Percentiles rank a stretch among this genome's conserved stretches.
phyloP scores from a whole-genome alignment of 2,113 vertebrate genomes.

The Cochlearius cochlearius region DNA sequence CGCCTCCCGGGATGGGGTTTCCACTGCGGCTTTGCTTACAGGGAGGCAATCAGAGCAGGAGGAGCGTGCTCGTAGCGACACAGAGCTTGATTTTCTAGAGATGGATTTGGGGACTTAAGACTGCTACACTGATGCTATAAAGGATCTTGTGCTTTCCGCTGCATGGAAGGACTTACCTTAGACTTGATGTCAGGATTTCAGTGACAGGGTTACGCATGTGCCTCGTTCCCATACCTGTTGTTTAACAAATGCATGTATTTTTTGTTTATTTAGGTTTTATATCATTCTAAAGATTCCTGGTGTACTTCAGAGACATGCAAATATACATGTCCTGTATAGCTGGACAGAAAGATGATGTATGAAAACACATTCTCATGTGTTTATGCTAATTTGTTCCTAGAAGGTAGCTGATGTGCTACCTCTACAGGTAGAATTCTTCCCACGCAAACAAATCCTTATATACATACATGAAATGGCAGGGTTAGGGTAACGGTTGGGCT shows the following conservation, averaged over 20 bases:
- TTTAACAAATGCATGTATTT: rapidly evolving
- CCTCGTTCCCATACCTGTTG: not conserved
- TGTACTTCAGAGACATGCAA: rapidly evolving
- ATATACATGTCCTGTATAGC: rapidly evolving
- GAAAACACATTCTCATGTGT: not conserved
- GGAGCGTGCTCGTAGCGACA: rapidly evolving
- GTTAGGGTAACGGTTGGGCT: too few species aligned
- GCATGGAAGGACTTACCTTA: rapidly evolving
- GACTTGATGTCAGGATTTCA: not conserved
- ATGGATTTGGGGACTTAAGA: not conserved
- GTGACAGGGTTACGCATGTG: rapidly evolving
- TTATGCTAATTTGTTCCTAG: not conserved
- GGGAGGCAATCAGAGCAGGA: not conserved
- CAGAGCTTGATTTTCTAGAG: not conserved
- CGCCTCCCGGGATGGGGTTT: not conserved
- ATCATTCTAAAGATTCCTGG: rapidly evolving
- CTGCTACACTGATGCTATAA: rapidly evolving
- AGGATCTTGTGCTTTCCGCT: not conserved
- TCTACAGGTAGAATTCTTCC: not conserved
- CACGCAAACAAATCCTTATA: not conserved
- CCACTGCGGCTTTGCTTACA: not conserved
- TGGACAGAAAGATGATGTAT: not conserved
- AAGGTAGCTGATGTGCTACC: not conserved
- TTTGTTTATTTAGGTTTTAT: not conserved
- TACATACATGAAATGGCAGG: too few species aligned